Evolutionary conservation across 2,113 vertebrate species (phyloP).

Genomic region (Bostrychus sinensis): DNA sequence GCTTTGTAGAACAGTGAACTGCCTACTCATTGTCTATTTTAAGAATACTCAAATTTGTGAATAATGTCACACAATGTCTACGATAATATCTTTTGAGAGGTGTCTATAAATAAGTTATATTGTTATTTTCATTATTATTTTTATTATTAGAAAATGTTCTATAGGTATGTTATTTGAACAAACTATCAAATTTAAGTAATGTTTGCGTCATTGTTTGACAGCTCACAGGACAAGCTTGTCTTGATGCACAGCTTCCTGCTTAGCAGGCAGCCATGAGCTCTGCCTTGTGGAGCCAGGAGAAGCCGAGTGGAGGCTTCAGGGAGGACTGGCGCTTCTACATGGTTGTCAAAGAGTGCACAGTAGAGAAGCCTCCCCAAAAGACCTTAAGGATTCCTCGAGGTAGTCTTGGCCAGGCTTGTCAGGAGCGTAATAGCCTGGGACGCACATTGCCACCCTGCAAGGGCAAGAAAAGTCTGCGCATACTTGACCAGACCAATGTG

Average conservation of each 20-base stretch:
- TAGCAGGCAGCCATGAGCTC: slow-evolving; percentile 91
- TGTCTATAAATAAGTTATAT: too few species aligned
- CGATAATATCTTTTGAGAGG: too few species aligned
- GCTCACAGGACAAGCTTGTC: slow-evolving; percentile 61
- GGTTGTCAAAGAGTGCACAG: slow-evolving; percentile 90
- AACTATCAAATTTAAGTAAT: background rate
- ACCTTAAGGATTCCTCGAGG: slow-evolving; percentile 91
- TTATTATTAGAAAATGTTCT: too few species aligned
- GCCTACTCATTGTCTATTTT: slow-evolving; percentile 30
- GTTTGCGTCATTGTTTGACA: slow-evolving; percentile 20
- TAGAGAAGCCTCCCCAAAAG: slow-evolving; percentile 94
- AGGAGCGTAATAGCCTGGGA: slow-evolving; percentile 89
- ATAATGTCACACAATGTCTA: slow-evolving; percentile 8
- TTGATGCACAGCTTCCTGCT: slow-evolving; percentile 58
- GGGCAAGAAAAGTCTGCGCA: slow-evolving; percentile 93
- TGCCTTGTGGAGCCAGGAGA: slow-evolving; percentile 95
- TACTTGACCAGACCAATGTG: slow-evolving; percentile 92
- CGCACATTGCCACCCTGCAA: slow-evolving; percentile 89
- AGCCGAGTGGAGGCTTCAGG: slow-evolving; percentile 88
- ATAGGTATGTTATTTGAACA: too few species aligned
- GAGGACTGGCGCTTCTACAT: slow-evolving; percentile 95
- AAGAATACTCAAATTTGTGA: slow-evolving; percentile 41
- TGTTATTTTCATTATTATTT: too few species aligned
- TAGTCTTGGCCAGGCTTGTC: slow-evolving; percentile 92
- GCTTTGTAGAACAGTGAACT: slow-evolving; percentile 23